These are phyloP conservation scores for Chorisops tibialis DNA, from an alignment of 2,888 invertebrate genomes.

Conservation along the genomic window DNA sequence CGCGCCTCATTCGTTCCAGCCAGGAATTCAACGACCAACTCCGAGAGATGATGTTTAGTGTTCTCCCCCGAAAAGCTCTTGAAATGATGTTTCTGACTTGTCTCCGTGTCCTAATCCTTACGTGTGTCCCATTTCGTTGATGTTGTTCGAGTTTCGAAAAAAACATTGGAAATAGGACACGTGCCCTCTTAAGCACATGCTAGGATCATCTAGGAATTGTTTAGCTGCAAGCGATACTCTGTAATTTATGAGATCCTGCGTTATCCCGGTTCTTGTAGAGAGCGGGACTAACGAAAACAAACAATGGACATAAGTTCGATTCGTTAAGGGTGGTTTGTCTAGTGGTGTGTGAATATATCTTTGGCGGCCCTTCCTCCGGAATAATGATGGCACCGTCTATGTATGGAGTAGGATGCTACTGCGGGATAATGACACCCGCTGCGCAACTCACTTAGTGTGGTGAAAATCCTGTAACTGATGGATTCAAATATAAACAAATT, in stretches of 20 bases:
- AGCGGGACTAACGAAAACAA: slow-evolving; percentile 21
- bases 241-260: slow-evolving; percentile 24
- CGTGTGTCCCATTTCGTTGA: slow-evolving; percentile 30
- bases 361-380: slow-evolving; percentile 13
- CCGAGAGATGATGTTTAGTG: neutral
- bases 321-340: slow-evolving; percentile 23
- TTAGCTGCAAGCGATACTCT: slow-evolving; percentile 23
- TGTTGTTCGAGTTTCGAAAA: slow-evolving; percentile 38
- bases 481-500: slow-evolving; percentile 24
- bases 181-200: slow-evolving; percentile 36
- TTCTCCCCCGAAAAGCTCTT: neutral
- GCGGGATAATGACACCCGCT: slow-evolving; percentile 14
- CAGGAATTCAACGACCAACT: neutral
- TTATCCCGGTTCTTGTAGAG: slow-evolving; percentile 21
- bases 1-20: neutral
- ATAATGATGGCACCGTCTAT: neutral
- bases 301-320: slow-evolving; percentile 26
- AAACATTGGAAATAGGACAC: slow-evolving; percentile 36
- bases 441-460: slow-evolving; percentile 22
- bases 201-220: slow-evolving; percentile 13
- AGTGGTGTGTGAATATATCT: slow-evolving; percentile 24
- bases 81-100: neutral
- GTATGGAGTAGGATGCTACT: neutral
- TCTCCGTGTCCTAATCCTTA: slow-evolving; percentile 29
- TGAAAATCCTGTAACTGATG: slow-evolving; percentile 20